A percentile compares a stretch with the other conserved stretches of the same genome.
Evolutionary conservation across 23 tunicate species (phyloP).

Genomic region (Diplosoma virens): DNA sequence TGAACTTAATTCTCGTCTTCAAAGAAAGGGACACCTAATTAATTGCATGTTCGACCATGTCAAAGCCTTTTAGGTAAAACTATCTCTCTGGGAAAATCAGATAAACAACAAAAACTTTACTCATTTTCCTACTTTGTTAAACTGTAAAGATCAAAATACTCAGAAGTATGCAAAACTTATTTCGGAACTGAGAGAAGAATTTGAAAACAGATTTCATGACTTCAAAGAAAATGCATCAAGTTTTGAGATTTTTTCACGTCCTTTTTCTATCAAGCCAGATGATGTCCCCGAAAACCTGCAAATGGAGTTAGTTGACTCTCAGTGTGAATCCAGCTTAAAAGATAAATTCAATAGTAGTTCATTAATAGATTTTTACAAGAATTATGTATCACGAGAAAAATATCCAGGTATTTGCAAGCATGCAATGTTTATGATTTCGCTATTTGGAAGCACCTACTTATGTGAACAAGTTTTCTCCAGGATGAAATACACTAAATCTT

Average conservation of each 20-base stretch:
- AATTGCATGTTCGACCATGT: constrained; percentile 51
- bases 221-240: background rate
- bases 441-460: constrained; percentile 28
- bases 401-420: constrained; percentile 22
- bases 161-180: constrained; percentile 31
- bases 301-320: constrained; percentile 3
- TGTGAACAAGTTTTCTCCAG: constrained; percentile 22
- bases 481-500: constrained; percentile 21
- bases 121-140: constrained; percentile 52
- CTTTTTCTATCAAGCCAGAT: constrained; percentile 29
- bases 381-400: constrained; percentile 1
- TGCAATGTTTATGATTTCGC: constrained; percentile 26
- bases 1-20: constrained; percentile 41
- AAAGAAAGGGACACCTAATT: constrained; percentile 17
- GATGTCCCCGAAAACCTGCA: constrained; percentile 22
- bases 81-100: constrained; percentile 54
- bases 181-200: constrained; percentile 23
- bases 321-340: background rate
- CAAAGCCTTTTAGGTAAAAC: constrained; percentile 52
- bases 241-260: constrained; percentile 15
- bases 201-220: constrained; percentile 23
- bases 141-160: constrained; percentile 37
- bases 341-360: background rate
- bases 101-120: constrained; percentile 49
- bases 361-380: background rate